phyloP scores from a whole-genome alignment of 2,113 vertebrate species.

The Eretmochelys imbricata region DNA sequence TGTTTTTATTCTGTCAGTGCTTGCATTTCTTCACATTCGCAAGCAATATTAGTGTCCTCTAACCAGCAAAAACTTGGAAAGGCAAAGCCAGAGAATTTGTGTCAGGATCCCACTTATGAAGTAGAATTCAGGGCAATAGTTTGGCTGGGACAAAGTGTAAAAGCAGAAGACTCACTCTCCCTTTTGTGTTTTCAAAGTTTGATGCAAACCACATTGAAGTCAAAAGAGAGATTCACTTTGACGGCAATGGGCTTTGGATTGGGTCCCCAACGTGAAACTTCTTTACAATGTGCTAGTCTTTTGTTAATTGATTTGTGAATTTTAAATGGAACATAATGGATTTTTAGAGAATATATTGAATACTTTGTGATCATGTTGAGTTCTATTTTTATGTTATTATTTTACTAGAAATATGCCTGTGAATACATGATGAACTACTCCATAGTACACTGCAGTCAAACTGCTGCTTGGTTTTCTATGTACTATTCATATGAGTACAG shows the following conservation, averaged over 20 bases:
- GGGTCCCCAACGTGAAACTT: background rate
- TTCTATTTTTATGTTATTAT: background rate
- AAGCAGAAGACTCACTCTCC: background rate
- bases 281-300: background rate
- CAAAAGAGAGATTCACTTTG: background rate
- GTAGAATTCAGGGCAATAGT: background rate
- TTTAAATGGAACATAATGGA: fast-evolving
- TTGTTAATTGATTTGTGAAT: background rate
- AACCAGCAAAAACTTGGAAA: background rate
- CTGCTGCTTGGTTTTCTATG: background rate
- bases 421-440: background rate
- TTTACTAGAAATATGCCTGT: background rate
- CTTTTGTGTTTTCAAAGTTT: background rate
- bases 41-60: background rate
- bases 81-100: background rate
- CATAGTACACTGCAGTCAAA: background rate
- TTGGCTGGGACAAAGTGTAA: background rate
- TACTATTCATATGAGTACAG: background rate
- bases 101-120: fast-evolving
- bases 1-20: background rate
- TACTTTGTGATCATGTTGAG: background rate
- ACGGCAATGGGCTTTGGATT: background rate
- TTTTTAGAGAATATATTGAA: background rate
- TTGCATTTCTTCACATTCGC: fast-evolving
- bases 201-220: conserved; percentile 17